Base-by-base conservation (phyloP, 2,797 vertebrate species). In the Natrix natrix region DNA sequence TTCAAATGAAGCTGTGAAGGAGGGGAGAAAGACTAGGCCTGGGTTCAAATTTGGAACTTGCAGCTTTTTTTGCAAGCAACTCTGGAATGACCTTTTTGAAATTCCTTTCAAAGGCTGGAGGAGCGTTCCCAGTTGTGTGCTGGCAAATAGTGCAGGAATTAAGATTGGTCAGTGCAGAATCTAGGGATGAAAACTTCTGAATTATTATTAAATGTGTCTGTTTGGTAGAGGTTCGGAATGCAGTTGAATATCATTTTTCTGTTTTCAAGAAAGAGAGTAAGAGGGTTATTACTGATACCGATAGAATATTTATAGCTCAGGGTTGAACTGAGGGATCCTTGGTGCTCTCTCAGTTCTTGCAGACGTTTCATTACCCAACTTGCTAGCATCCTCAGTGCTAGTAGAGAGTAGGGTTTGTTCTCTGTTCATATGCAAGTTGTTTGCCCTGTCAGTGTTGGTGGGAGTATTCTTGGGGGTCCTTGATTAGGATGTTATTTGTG, bases 1-100 rank as follows among this genome's bases (percentile, higher is more conserved):
- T 96, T 96, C 61, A 95, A 94, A 93, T 92, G 95, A 93, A 93
- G 93, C 95, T 94, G 94, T 94, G 94, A 93, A 96, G 60, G 93
- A 87, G 24, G 94, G 12, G 0, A 86, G 74, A 0, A 0, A 69
- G 24, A 26, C n/a, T 20, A 43, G 52, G 60, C 63, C 90, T 61
- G 74, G 48, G 28, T 87, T 55, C 0, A 0, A 60, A 32, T 56
- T 60, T 90, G 92, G 91, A 88, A 69, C 14, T 91, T 90, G 66
- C 14, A 11, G n/a, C 57, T 57, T 90, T 59, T 56, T 74, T 43
- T 89, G n/a, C n/a, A n/a, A 89, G 24, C 57, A 32, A 32, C 54
- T 83, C 13, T 37, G 22, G 22, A 13, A 17, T 24, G 13, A 28
- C 48, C 57, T 14, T 88, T 66, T 24, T 16, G 32, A 59, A 57